A percentile compares a stretch with the other conserved stretches of the same genome.
Conservation (phyloP, 37 sponge, comb jelly and placozoan species). For the Agelas oroides region DNA sequence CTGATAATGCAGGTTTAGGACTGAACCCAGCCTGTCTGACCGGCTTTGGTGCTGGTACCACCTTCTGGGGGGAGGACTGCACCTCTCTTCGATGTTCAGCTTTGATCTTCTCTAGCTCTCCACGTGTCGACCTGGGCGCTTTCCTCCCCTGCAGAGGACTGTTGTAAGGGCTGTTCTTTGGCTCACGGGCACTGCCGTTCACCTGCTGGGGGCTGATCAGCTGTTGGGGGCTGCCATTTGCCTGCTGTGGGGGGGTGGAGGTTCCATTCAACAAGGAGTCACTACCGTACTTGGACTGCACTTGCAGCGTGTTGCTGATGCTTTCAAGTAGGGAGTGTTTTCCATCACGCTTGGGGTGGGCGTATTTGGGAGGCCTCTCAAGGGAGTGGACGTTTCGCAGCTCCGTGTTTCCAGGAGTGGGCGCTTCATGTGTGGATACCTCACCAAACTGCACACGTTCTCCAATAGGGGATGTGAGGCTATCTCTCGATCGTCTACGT, state of each 20-base stretch:
- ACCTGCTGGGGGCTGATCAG: background rate
- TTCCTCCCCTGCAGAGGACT: background rate
- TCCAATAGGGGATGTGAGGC: background rate
- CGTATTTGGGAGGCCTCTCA: background rate
- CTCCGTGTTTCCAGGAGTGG: constrained; percentile 3
- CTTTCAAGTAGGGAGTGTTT: constrained; percentile 17
- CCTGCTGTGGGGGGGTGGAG: background rate
- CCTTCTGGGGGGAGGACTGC: background rate
- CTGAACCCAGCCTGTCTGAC: no score
- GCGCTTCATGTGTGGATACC: background rate
- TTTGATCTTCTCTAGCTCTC: constrained; percentile 45
- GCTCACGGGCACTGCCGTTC: no score
- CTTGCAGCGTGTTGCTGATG: constrained; percentile 20
- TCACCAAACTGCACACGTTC: background rate
- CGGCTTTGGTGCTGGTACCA: no score
- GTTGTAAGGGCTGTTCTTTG: background rate
- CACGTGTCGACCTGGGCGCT: constrained; percentile 6
- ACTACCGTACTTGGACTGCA: constrained; percentile 26
- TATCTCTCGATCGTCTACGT: background rate
- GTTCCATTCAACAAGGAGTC: constrained; percentile 12
- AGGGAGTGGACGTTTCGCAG: constrained; percentile 33
- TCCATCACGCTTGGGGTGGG: background rate
- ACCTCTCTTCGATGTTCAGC: constrained; percentile 4
- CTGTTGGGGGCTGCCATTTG: background rate
- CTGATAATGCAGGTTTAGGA: background rate